These are phyloP conservation scores for Taurulus bubalis DNA, from an alignment of 2,113 vertebrate genomes.

Conservation along the genomic window DNA sequence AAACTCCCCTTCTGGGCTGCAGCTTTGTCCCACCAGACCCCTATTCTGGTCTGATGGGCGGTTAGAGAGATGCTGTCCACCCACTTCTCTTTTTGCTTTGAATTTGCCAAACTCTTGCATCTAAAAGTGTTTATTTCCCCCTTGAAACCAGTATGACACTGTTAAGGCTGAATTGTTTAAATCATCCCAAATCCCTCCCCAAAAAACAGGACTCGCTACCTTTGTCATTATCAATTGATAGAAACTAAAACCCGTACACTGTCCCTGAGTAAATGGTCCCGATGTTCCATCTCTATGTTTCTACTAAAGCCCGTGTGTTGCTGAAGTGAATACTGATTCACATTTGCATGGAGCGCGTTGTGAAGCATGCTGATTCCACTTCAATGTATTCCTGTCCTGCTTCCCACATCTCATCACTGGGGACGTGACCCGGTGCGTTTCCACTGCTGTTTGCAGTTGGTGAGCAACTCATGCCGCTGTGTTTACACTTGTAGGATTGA, in stretches of 20 bases:
- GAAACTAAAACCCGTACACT: background rate
- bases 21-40: slow-evolving; percentile 22
- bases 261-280: background rate
- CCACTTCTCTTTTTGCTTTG: background rate
- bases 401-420: background rate
- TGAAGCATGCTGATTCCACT: background rate
- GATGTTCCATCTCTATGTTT: background rate
- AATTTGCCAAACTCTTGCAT: background rate
- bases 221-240: background rate
- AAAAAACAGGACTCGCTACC: background rate
- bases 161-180: background rate
- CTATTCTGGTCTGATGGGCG: background rate
- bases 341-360: background rate
- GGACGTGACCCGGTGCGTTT: background rate
- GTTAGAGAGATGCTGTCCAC: background rate
- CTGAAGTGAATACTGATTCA: background rate
- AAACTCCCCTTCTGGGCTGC: slow-evolving; percentile 29
- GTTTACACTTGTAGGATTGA: background rate
- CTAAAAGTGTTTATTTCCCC: background rate
- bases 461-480: background rate
- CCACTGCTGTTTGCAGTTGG: background rate
- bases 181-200: too few relatives aligned
- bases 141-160: background rate
- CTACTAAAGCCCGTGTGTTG: too few relatives aligned
- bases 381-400: background rate